Percentiles rank a stretch among this genome's conserved stretches.
Evolutionary conservation across 2,888 invertebrate genomes (phyloP).

Genomic region (Piscicola geometra): DNA sequence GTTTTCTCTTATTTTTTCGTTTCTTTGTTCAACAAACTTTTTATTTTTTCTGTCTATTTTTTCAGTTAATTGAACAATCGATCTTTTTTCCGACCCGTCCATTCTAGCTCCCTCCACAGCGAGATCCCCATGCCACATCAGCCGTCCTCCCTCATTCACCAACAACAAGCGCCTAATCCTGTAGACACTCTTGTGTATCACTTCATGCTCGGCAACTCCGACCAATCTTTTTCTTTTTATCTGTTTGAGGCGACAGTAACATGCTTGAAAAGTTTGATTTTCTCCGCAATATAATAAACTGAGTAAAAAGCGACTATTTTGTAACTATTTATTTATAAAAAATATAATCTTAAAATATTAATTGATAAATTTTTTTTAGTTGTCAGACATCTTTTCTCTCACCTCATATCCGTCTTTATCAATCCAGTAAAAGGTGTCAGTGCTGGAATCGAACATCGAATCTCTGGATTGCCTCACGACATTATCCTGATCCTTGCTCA

Average conservation of each 20-base stretch:
- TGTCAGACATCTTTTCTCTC: background rate
- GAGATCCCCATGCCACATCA: background rate
- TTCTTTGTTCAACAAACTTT: background rate
- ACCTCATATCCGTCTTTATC: background rate
- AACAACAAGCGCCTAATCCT: background rate
- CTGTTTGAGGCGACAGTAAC: no score
- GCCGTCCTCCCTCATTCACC: background rate
- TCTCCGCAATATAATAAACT: no score
- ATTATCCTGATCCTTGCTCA: background rate
- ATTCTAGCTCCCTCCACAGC: background rate
- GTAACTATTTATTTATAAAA: no score
- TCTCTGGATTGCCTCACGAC: background rate
- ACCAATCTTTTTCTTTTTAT: constrained; percentile 5
- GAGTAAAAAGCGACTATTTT: no score
- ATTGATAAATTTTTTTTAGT: no score
- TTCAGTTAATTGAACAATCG: background rate
- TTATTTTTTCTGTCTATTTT: background rate
- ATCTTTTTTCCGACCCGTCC: background rate
- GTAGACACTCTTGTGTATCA: background rate
- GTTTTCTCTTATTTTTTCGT: background rate
- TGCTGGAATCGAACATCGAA: background rate
- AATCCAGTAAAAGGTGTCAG: background rate
- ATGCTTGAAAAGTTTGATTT: no score
- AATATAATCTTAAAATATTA: no score
- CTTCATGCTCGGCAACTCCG: background rate